Conservation (phyloP, 2,888 invertebrate species). For the Dolichopus griseipennis region DNA sequence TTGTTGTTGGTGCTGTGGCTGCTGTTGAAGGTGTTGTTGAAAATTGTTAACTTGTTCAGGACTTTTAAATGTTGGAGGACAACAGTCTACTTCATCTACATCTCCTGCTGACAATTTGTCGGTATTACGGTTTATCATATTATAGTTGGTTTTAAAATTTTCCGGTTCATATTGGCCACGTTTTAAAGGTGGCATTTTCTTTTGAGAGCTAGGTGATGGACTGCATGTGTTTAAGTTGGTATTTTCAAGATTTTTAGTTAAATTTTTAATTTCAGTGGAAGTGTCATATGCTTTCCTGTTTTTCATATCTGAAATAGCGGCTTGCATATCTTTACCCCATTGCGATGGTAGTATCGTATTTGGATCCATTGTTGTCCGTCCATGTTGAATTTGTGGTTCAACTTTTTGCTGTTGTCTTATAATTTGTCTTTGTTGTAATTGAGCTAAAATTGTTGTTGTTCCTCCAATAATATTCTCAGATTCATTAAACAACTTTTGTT, state of each 20-base stretch:
- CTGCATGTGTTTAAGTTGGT: not conserved
- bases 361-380: conserved; percentile 29
- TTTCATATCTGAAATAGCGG: conserved; percentile 61
- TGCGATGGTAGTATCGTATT: conserved; percentile 31
- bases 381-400: conserved; percentile 43
- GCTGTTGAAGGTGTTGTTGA: conserved; percentile 27
- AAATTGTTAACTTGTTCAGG: conserved; percentile 30
- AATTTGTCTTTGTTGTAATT: conserved; percentile 57
- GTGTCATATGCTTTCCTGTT: conserved; percentile 36
- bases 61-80: conserved; percentile 9
- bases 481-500: conserved; percentile 40
- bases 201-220: too few relatives aligned
- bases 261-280: not conserved
- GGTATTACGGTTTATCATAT: conserved; percentile 23
- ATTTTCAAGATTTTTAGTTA: not conserved
- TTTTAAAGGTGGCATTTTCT: too few relatives aligned
- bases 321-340: conserved; percentile 71
- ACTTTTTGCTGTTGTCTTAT: conserved; percentile 38
- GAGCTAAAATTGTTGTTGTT: conserved; percentile 49
- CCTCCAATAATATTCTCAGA: conserved; percentile 35
- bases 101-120: conserved; percentile 20
- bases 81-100: conserved; percentile 21
- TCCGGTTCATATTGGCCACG: too few relatives aligned
- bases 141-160: too few relatives aligned
- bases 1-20: conserved; percentile 25